Evolutionary conservation across 2,888 invertebrate genomes (phyloP), one percentile per base, ranked within the genome.

Genomic region (Andrena flavipes): DNA sequence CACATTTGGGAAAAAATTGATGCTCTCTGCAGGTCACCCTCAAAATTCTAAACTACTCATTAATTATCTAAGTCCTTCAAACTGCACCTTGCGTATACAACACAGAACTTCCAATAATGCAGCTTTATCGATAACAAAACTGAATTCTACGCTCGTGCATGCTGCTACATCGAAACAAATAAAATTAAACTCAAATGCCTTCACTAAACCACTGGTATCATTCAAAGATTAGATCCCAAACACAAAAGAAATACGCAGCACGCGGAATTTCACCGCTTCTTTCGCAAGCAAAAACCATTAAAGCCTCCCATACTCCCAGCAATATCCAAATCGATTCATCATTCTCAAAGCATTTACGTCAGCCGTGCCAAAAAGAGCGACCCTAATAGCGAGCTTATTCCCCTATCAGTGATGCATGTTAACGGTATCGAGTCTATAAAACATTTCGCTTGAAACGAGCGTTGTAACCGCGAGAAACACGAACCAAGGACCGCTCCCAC

Each of bases 391-490:
- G 62, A 49, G 42, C 20, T 6, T 20, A 35, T 54, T 69, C 68
- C 23, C 76, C 35, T 49, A 20, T 8, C 42, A 30, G 70, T 48
- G 80, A 74, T 70, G 76, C 65, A 65, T 30, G 75, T 42, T 65
- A 79, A 86, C 74, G 76, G 67, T 54, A 64, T 42, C 56, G 71
- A 20, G 51, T 75, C 49, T 73, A 59, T 74, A 63, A 75, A 69
- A 78, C 69, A 49, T 35, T 59, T 33, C 26, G n/a, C 60, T 20
- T 26, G 65, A 51, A 65, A 68, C 56, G 62, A 60, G 30, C 33
- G 10, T 64, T 51, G 67, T 51, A 72, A 72, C 6, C 49, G 54
- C 20, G 68, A 42, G 30, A 42, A 70, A 51, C 64, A 49, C 62
- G 35, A 49, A 49, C 51, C 51, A 10, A 23, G 56, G 59, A 64